Percentiles rank a stretch among this genome's conserved stretches.
Evolutionary conservation across 2,888 invertebrate genomes (phyloP).

Genomic region (Pseudanteris insignis): DNA sequence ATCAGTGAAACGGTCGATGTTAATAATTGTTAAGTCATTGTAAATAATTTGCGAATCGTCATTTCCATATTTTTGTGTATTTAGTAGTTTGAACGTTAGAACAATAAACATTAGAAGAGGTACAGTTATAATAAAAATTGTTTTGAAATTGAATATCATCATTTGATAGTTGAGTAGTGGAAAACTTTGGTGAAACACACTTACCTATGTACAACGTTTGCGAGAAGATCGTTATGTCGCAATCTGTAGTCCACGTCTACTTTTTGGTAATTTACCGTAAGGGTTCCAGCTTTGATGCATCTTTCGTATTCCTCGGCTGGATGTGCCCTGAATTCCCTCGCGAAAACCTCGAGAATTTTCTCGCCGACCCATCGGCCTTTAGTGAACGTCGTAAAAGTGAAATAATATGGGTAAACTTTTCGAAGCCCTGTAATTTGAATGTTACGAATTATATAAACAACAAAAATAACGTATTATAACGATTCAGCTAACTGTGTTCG

Average conservation of each 20-base stretch:
- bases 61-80: neutral
- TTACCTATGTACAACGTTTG: slow-evolving; percentile 95
- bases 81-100: neutral
- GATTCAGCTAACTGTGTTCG: no score
- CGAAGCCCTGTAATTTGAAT: slow-evolving; percentile 79
- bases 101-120: neutral
- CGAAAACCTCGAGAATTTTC: slow-evolving; percentile 91
- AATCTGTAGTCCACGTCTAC: slow-evolving; percentile 91
- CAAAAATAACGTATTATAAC: neutral
- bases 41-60: no score
- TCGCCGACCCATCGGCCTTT: slow-evolving; percentile 97
- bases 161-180: no score
- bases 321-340: slow-evolving; percentile 92
- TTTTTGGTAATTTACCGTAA: slow-evolving; percentile 92
- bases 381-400: slow-evolving; percentile 94
- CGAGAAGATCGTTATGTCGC: slow-evolving; percentile 91
- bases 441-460: slow-evolving; percentile 2
- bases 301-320: slow-evolving; percentile 92
- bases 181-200: no score
- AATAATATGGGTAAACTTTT: slow-evolving; percentile 97
- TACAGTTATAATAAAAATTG: no score
- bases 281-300: slow-evolving; percentile 88
- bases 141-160: no score
- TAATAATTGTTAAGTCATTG: neutral
- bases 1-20: neutral